These are phyloP conservation scores for Eupithecia subumbrata DNA, from an alignment of 2,888 invertebrate genomes.

Conservation along the genomic window DNA sequence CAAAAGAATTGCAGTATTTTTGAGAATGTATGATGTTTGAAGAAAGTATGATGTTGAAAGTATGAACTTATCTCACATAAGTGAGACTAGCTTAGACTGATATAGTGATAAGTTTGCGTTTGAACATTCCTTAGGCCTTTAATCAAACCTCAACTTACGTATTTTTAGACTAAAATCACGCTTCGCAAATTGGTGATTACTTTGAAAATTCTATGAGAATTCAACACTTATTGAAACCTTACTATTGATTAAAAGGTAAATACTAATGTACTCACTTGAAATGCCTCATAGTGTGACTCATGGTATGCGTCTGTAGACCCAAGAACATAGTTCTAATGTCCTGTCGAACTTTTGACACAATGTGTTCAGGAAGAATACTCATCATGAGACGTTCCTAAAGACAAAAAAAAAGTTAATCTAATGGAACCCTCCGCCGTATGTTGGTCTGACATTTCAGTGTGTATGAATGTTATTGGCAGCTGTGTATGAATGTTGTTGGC, in stretches of 20 bases:
- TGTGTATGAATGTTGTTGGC: no score
- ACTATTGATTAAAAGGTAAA: not conserved
- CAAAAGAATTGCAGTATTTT: not conserved
- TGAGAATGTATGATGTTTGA: not conserved
- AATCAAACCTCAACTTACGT: not conserved
- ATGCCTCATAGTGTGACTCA: constrained; percentile 68
- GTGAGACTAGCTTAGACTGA: not conserved
- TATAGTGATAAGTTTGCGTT: not conserved
- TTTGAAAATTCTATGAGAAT: no score
- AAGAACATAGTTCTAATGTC: constrained; percentile 84
- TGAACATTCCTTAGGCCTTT: not conserved
- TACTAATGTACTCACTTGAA: constrained; percentile 67
- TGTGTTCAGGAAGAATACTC: constrained; percentile 94
- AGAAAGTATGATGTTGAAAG: not conserved
- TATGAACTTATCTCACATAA: no score
- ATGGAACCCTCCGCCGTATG: not conserved
- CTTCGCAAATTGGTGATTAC: no score
- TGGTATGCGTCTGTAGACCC: constrained; percentile 73
- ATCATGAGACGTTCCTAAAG: constrained; percentile 91
- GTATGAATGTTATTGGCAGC: not conserved
- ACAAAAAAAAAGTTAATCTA: not conserved
- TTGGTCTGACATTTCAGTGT: not conserved
- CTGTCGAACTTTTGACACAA: constrained; percentile 86
- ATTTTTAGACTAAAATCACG: not conserved
- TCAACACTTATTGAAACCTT: no score